These are phyloP conservation scores for Gallinago nigripennis DNA, from an alignment of 2,797 vertebrate species.

Conservation along the genomic window DNA sequence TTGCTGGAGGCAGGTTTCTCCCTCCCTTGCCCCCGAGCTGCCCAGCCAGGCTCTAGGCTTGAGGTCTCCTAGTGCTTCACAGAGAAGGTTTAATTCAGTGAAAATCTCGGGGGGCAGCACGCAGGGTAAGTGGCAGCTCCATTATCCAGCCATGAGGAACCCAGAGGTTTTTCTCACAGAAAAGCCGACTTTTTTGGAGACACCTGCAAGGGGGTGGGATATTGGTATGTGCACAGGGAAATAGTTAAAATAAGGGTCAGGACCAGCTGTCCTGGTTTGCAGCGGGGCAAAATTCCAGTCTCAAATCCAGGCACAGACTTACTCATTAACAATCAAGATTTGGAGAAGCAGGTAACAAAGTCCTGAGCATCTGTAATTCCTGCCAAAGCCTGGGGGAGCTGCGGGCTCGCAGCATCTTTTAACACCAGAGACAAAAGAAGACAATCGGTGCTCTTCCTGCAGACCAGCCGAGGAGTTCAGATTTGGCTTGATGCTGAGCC, in stretches of 20 bases:
- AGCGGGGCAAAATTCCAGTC: neutral
- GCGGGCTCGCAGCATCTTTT: neutral
- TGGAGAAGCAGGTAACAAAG: neutral
- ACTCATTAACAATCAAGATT: neutral
- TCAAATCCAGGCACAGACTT: neutral
- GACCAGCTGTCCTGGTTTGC: neutral
- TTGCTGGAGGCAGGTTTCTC: neutral
- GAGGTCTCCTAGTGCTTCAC: neutral
- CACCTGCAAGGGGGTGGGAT: neutral
- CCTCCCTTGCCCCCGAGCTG: accelerated
- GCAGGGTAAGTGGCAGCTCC: neutral
- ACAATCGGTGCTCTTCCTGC: neutral
- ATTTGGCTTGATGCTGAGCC: neutral
- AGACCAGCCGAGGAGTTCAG: neutral
- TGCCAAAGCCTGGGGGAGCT: slow-evolving; percentile 7
- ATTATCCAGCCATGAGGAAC: neutral
- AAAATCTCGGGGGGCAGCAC: neutral
- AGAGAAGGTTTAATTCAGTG: neutral
- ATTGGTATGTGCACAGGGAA: accelerated
- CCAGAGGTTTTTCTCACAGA: neutral
- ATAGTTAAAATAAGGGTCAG: accelerated
- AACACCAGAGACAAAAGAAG: neutral
- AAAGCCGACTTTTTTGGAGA: neutral
- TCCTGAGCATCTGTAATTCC: neutral
- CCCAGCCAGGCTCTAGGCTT: accelerated